Percentiles rank a stretch among this genome's conserved stretches.
phyloP scores from a whole-genome alignment of 2,113 vertebrate genomes.

The Thunnus maccoyii region DNA sequence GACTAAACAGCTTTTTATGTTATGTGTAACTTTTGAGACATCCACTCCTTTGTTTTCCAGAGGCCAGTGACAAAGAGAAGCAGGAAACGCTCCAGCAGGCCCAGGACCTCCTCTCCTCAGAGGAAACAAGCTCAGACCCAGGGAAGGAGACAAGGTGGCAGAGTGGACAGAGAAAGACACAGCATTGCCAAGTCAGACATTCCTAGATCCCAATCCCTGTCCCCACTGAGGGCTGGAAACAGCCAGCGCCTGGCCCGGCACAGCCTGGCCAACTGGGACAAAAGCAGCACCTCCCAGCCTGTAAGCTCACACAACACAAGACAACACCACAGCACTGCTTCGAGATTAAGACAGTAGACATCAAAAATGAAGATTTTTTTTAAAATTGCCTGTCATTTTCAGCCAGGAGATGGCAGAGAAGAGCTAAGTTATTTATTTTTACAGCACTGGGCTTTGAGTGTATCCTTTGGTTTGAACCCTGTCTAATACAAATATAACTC shows the following conservation, averaged over 20 bases:
- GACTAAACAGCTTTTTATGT: not conserved
- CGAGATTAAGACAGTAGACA: too few relatives aligned
- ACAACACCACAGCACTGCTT: too few relatives aligned
- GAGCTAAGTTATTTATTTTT: slow-evolving; percentile 1
- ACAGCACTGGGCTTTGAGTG: too few relatives aligned
- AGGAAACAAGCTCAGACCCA: slow-evolving; percentile 29
- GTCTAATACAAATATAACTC: not conserved
- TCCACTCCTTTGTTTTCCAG: slow-evolving; percentile 42
- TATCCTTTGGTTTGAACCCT: too few relatives aligned
- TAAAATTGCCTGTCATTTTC: not conserved
- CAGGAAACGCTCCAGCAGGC: slow-evolving; percentile 37
- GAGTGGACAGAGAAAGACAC: not conserved
- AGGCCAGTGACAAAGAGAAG: slow-evolving; percentile 43
- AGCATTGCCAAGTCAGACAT: not conserved
- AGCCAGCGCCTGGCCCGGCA: slow-evolving; percentile 26
- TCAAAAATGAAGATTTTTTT: not conserved
- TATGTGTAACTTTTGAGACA: not conserved
- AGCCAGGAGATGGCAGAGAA: slow-evolving; percentile 56
- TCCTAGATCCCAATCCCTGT: slow-evolving; percentile 55
- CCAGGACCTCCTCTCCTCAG: slow-evolving; percentile 56
- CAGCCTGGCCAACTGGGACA: slow-evolving; percentile 19
- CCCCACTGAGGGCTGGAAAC: slow-evolving; percentile 63
- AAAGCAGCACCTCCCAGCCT: not conserved
- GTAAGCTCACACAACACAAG: slow-evolving; percentile 17
- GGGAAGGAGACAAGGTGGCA: slow-evolving; percentile 18